Percentiles rank a stretch among this genome's conserved stretches.
Evolutionary conservation across 2,888 invertebrate species (phyloP).

Genomic region (Helicoverpa assulta): DNA sequence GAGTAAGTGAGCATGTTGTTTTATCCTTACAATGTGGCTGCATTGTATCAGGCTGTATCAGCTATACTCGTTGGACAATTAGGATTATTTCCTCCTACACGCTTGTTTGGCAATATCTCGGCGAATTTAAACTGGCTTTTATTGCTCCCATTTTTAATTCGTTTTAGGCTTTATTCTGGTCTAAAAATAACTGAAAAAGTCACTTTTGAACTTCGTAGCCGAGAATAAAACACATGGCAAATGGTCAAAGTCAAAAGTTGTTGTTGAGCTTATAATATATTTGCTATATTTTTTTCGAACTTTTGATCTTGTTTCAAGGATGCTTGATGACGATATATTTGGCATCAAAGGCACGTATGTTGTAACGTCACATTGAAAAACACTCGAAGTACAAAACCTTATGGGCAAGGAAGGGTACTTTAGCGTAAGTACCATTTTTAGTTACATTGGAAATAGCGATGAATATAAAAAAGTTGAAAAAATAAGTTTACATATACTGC

Average conservation of each 20-base stretch:
- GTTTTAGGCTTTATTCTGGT: background rate
- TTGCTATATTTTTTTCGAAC: no score
- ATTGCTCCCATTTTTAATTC: conserved; percentile 18
- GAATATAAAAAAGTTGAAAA: background rate
- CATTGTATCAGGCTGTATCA: conserved; percentile 37
- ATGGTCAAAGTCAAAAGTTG: no score
- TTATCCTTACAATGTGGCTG: conserved; percentile 38
- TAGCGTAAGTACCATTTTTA: background rate
- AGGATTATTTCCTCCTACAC: conserved; percentile 36
- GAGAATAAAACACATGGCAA: no score
- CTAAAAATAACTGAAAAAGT: no score
- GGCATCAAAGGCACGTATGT: background rate
- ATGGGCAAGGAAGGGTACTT: background rate
- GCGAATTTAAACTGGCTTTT: conserved; percentile 12
- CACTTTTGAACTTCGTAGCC: no score
- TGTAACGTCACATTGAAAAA: background rate
- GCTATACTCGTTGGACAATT: conserved; percentile 35
- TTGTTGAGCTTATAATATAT: no score
- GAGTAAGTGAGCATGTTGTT: conserved; percentile 16
- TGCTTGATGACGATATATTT: no score
- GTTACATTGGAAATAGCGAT: background rate
- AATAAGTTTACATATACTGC: no score
- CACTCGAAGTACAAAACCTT: background rate
- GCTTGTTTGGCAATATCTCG: conserved; percentile 14
- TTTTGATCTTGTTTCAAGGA: no score